Percentiles rank a stretch among this genome's conserved stretches.
Evolutionary conservation across 2,113 vertebrate genomes (phyloP).

Genomic region (Egretta garzetta): DNA sequence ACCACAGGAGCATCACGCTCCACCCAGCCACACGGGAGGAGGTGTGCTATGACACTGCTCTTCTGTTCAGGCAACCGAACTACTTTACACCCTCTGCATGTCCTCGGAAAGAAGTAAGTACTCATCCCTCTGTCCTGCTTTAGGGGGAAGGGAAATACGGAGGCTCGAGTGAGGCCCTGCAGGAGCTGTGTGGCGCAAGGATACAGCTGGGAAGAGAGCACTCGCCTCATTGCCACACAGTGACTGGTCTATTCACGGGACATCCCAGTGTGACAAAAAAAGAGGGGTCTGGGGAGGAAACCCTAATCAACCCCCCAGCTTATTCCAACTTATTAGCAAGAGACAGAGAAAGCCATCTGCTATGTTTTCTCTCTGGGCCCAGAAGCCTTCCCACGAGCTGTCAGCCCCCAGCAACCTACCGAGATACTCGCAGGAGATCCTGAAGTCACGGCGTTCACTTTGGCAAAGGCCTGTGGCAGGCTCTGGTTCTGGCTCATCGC

Average conservation of each 20-base stretch:
- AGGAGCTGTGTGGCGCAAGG: neutral
- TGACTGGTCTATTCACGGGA: neutral
- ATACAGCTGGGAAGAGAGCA: neutral
- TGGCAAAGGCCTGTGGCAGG: slow-evolving; percentile 82
- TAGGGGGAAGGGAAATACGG: neutral
- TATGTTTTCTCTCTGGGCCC: neutral
- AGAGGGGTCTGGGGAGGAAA: neutral
- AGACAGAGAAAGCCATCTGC: neutral
- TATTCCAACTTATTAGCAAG: neutral
- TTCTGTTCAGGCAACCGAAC: neutral
- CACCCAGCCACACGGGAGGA: neutral
- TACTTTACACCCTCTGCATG: neutral
- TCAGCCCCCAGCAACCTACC: slow-evolving; percentile 68
- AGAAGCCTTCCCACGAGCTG: neutral
- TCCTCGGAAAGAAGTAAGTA: neutral
- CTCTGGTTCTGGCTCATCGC: slow-evolving; percentile 58
- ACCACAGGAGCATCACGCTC: neutral
- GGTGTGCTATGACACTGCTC: accelerated
- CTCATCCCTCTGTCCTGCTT: neutral
- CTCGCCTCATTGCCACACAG: neutral
- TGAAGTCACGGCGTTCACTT: slow-evolving; percentile 81
- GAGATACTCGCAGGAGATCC: slow-evolving; percentile 88
- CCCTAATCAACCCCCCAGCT: neutral
- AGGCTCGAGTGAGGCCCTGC: neutral
- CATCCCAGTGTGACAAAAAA: neutral